Percentiles rank a stretch among this genome's conserved stretches.
Evolutionary conservation across 1,140 invertebrate genomes (phyloP).

Genomic region (Meloidogyne exigua): DNA sequence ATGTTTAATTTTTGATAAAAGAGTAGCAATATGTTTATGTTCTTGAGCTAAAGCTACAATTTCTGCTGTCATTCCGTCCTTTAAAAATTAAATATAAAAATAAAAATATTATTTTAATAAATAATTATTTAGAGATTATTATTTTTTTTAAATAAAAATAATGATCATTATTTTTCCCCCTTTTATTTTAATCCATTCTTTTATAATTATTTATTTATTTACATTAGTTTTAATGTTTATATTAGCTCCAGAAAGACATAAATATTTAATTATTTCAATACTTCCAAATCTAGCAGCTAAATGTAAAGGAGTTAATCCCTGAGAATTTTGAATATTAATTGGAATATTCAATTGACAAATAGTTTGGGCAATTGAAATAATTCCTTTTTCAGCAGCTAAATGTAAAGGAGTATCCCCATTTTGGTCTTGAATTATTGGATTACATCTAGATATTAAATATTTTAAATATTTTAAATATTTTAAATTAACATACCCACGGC

Average conservation of each 20-base stretch:
- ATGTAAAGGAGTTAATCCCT: slow-evolving; percentile 70
- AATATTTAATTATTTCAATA: slow-evolving; percentile 74
- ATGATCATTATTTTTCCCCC: no score
- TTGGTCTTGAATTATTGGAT: slow-evolving; percentile 64
- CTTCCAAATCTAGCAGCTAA: slow-evolving; percentile 75
- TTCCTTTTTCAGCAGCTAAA: slow-evolving; percentile 72
- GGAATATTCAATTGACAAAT: slow-evolving; percentile 76
- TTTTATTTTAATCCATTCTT: background rate
- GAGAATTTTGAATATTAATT: slow-evolving; percentile 72
- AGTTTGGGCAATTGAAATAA: slow-evolving; percentile 73
- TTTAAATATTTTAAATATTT: background rate
- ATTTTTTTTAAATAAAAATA: no score
- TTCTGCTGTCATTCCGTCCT: slow-evolving; percentile 77
- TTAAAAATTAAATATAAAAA: slow-evolving; percentile 6
- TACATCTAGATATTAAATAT: slow-evolving; percentile 3
- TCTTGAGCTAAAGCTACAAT: slow-evolving; percentile 79
- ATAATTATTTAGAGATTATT: no score
- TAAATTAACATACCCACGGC: slow-evolving; percentile 76
- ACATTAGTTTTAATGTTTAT: slow-evolving; percentile 53
- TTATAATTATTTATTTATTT: background rate
- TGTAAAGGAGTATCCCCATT: slow-evolving; percentile 77
- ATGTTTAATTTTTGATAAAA: slow-evolving; percentile 74
- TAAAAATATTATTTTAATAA: background rate
- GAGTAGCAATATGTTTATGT: slow-evolving; percentile 73
- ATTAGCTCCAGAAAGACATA: slow-evolving; percentile 71